Conservation (phyloP, 2,888 invertebrate species). For the Theretra japonica region DNA sequence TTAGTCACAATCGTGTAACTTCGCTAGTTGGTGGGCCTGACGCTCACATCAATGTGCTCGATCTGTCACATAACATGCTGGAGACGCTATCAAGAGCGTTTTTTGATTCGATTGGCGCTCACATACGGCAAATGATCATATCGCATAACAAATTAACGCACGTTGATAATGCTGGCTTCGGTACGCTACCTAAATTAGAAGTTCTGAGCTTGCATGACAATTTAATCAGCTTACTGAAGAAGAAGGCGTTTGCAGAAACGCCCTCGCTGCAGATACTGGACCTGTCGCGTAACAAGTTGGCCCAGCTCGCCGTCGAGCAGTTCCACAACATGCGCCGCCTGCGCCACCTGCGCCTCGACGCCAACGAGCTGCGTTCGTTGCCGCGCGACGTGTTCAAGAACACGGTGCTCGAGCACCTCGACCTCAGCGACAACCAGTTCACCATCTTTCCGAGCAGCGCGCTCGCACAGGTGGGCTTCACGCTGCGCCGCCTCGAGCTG, state of each 20-base stretch:
- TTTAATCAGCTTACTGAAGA: constrained; percentile 86
- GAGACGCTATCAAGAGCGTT: constrained; percentile 83
- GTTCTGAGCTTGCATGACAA: constrained; percentile 87
- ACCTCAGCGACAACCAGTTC: constrained; percentile 89
- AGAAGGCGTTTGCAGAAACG: constrained; percentile 87
- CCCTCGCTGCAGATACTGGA: constrained; percentile 60
- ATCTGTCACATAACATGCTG: constrained; percentile 87
- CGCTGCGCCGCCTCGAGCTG: constrained; percentile 89
- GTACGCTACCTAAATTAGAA: constrained; percentile 53
- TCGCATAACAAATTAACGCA: constrained; percentile 84
- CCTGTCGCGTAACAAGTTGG: constrained; percentile 57
- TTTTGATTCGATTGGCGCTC: constrained; percentile 72
- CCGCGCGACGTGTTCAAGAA: constrained; percentile 90
- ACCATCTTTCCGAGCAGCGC: constrained; percentile 89
- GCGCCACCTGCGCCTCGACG: constrained; percentile 87
- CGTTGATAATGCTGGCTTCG: constrained; percentile 73
- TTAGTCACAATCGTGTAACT: constrained; percentile 87
- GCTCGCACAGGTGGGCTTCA: constrained; percentile 89
- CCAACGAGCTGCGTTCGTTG: constrained; percentile 88
- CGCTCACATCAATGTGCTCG: constrained; percentile 85
- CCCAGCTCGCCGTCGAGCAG: constrained; percentile 60
- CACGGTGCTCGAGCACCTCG: constrained; percentile 89
- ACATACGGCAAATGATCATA: constrained; percentile 67
- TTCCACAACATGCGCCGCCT: constrained; percentile 85
- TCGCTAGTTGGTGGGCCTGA: constrained; percentile 57